Evolutionary conservation across 2,797 vertebrate genomes (phyloP).

Genomic region (Orestias chungarensis): DNA sequence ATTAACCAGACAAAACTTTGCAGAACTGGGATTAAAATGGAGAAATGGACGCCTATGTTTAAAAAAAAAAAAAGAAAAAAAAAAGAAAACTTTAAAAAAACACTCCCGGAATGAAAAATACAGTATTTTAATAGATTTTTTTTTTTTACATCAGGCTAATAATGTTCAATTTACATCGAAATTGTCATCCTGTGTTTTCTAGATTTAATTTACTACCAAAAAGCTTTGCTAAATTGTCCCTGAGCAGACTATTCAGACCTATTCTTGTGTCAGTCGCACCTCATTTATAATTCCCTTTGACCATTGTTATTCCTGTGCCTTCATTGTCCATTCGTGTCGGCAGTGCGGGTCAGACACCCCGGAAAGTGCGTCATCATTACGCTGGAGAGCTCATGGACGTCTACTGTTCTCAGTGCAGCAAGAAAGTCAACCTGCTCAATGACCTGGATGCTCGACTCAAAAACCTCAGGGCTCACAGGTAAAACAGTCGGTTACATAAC

Average conservation of each 20-base stretch:
- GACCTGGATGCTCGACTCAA: conserved; percentile 95
- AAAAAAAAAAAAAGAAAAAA: not conserved
- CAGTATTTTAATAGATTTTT: conserved; percentile 16
- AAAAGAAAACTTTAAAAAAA: too few relatives aligned
- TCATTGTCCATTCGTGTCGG: conserved; percentile 30
- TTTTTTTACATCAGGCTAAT: too few relatives aligned
- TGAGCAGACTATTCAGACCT: not conserved
- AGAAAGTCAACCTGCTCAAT: conserved; percentile 94
- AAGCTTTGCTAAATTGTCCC: too few relatives aligned
- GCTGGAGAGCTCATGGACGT: conserved; percentile 87
- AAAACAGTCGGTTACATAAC: conserved; percentile 1
- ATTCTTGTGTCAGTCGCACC: not conserved
- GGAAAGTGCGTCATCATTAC: conserved; percentile 87
- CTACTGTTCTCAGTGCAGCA: conserved; percentile 98
- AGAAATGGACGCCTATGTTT: conserved; percentile 46
- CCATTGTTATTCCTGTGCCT: not conserved
- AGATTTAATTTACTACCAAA: too few relatives aligned
- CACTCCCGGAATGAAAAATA: conserved; percentile 20
- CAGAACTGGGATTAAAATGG: conserved; percentile 49
- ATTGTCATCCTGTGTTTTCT: too few relatives aligned
- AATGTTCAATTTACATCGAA: too few relatives aligned
- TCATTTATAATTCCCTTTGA: not conserved
- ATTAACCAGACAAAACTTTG: conserved; percentile 63
- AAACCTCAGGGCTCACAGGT: conserved; percentile 95
- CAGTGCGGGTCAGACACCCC: conserved; percentile 94